Evolutionary conservation across 2,113 vertebrate genomes (phyloP).

Genomic region (Speoplatyrhinus poulsoni): DNA sequence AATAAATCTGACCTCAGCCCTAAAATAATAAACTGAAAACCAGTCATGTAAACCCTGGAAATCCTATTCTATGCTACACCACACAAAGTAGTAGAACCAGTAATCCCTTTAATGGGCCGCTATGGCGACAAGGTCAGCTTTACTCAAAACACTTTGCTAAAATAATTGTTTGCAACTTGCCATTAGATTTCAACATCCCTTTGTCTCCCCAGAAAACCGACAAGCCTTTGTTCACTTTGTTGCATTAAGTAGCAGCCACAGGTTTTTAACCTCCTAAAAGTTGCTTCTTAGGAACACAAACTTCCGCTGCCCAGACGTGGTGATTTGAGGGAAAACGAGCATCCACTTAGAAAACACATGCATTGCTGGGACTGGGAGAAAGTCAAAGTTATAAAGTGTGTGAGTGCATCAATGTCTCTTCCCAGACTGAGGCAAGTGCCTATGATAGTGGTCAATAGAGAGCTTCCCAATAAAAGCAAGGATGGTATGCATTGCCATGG

Average conservation of each 20-base stretch:
- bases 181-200: neutral
- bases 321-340: slow-evolving; percentile 14
- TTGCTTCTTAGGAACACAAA: too few species aligned
- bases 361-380: neutral
- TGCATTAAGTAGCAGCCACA: too few species aligned
- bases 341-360: slow-evolving; percentile 52
- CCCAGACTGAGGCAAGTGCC: slow-evolving; percentile 8
- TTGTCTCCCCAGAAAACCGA: neutral
- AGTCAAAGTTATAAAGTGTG: neutral
- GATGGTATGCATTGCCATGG: slow-evolving; percentile 7
- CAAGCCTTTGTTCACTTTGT: neutral
- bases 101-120: too few species aligned
- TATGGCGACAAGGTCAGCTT: too few species aligned
- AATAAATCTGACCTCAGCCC: too few species aligned
- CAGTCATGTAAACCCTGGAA: too few species aligned
- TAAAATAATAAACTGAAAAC: too few species aligned
- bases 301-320: neutral
- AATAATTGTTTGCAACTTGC: neutral
- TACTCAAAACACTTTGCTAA: too few species aligned
- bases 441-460: slow-evolving; percentile 18
- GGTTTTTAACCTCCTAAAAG: too few species aligned
- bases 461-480: slow-evolving; percentile 2
- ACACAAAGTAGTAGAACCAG: too few species aligned
- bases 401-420: neutral
- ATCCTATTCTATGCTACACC: too few species aligned